A percentile compares a stretch with the other conserved stretches of the same genome.
Evolutionary conservation across 2,888 invertebrate genomes (phyloP).

Genomic region (Ariolimax columbianus): DNA sequence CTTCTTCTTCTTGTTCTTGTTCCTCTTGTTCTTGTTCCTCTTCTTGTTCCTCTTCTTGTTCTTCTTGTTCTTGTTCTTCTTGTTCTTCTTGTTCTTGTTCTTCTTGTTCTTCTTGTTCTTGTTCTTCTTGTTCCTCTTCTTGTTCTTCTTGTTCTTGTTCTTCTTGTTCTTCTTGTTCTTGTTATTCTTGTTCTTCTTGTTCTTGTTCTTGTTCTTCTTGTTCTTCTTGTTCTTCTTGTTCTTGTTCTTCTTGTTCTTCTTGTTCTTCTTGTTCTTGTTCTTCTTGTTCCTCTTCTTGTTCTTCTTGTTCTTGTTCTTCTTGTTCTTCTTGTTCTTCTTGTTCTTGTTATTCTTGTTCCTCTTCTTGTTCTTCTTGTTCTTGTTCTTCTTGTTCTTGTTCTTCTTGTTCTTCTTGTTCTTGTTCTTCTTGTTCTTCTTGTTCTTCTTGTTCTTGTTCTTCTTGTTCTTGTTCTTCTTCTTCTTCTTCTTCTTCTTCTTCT

Average conservation of each 20-base stretch:
- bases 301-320: too few relatives aligned
- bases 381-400: background rate
- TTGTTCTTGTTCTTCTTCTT: background rate
- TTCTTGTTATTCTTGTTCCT: too few relatives aligned
- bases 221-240: constrained; percentile 16
- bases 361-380: too few relatives aligned
- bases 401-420: background rate
- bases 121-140: too few relatives aligned
- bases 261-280: background rate
- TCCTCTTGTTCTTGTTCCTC: too few relatives aligned
- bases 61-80: constrained; percentile 30
- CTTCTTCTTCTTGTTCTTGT: constrained; percentile 27
- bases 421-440: background rate
- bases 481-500: constrained; percentile 11
- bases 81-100: constrained; percentile 33
- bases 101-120: constrained; percentile 16
- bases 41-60: too few relatives aligned
- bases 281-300: too few relatives aligned
- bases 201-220: constrained; percentile 10
- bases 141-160: too few relatives aligned
- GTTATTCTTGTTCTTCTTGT: too few relatives aligned
- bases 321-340: too few relatives aligned
- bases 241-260: background rate
- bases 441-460: background rate
- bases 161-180: too few relatives aligned